Percentiles rank a stretch among this genome's conserved stretches.
Evolutionary conservation across 2,797 vertebrate genomes (phyloP).

Genomic region (Takifugu ocellatus): DNA sequence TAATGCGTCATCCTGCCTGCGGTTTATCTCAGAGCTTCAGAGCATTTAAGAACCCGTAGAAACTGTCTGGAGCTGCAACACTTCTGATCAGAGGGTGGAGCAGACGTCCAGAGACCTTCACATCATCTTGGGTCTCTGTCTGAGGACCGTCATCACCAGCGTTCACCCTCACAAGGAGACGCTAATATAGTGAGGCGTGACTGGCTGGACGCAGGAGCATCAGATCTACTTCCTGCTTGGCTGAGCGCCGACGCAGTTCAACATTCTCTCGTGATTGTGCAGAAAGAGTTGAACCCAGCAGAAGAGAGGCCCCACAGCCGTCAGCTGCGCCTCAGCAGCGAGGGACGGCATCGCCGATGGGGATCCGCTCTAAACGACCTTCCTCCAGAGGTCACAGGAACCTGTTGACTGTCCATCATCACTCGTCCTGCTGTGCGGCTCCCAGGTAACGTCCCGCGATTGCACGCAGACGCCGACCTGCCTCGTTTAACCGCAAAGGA

Average conservation of each 20-base stretch:
- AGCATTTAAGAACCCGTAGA: background rate
- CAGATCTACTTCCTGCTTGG: no score
- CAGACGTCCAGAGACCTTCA: background rate
- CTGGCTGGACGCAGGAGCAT: no score
- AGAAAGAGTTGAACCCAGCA: no score
- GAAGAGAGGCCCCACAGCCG: no score
- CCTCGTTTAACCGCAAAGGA: background rate
- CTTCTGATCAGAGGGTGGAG: conserved; percentile 1
- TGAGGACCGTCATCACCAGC: background rate
- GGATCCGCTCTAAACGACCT: no score
- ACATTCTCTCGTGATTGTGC: no score
- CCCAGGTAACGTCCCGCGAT: background rate
- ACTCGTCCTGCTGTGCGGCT: conserved; percentile 7
- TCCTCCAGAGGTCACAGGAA: background rate
- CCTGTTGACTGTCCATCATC: conserved; percentile 3
- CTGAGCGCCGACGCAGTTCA: no score
- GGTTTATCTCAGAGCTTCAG: background rate
- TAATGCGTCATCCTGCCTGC: background rate
- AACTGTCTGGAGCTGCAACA: background rate
- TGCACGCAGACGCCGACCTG: no score
- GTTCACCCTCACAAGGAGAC: no score
- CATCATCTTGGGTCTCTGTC: conserved; percentile 4
- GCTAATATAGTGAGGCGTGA: no score
- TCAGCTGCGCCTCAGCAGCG: no score
- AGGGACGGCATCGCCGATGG: no score